Percentiles rank a stretch among this genome's conserved stretches.
Evolutionary conservation across 2,797 vertebrate genomes (phyloP).

Genomic region (Onychomys torridus): DNA sequence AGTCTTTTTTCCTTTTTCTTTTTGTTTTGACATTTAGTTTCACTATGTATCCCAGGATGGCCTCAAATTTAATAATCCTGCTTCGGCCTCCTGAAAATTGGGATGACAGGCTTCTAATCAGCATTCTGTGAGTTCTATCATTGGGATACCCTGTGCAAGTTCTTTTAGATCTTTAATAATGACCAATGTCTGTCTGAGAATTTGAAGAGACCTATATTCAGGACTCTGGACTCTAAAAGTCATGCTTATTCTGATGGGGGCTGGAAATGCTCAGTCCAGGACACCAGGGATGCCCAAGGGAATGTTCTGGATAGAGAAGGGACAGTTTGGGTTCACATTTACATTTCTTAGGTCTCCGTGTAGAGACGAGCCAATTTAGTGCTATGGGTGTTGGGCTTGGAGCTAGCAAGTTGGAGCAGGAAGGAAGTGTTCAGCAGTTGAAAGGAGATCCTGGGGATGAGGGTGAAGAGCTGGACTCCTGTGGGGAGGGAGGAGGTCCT

Average conservation of each 20-base stretch:
- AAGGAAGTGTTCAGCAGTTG: neutral
- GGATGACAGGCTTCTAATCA: neutral
- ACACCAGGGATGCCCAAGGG: neutral
- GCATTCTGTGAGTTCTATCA: neutral
- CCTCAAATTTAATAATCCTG: neutral
- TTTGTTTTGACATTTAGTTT: neutral
- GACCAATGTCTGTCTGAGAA: neutral
- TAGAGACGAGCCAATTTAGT: neutral
- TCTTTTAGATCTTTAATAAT: neutral
- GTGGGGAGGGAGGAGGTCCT: neutral
- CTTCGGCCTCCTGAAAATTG: neutral
- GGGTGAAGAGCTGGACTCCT: neutral
- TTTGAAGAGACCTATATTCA: neutral
- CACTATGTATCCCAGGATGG: neutral
- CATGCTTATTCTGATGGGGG: neutral
- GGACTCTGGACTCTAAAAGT: neutral
- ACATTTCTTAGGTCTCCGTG: neutral
- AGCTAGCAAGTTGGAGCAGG: constrained; percentile 32
- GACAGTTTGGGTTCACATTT: neutral
- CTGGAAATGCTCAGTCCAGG: neutral
- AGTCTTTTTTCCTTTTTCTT: neutral
- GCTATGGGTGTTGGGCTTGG: neutral
- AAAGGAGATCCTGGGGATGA: neutral
- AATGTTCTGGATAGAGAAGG: constrained; percentile 3
- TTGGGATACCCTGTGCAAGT: neutral